A percentile compares a stretch with the other conserved stretches of the same genome.
phyloP scores from a whole-genome alignment of 2,888 invertebrate species.

The Alviniconcha strummeri region DNA sequence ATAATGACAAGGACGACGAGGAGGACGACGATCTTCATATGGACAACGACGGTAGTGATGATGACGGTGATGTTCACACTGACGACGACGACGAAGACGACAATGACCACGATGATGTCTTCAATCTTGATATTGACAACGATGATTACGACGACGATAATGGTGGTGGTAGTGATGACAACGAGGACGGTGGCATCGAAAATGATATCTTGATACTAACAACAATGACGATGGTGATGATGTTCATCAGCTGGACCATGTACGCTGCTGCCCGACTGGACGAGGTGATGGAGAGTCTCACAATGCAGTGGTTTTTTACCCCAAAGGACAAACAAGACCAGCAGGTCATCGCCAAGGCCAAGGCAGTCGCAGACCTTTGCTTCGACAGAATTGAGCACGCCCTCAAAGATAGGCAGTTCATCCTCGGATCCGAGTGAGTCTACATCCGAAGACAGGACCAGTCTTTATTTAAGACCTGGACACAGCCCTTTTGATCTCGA shows the following conservation, averaged over 20 bases:
- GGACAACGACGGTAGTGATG: too few species aligned
- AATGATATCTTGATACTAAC: background rate
- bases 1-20: too few species aligned
- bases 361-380: conserved; percentile 51
- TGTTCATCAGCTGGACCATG: conserved; percentile 50
- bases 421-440: conserved; percentile 59
- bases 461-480: too few species aligned
- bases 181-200: background rate
- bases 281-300: conserved; percentile 51
- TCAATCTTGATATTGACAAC: too few species aligned
- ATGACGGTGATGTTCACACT: too few species aligned
- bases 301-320: conserved; percentile 50
- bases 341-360: conserved; percentile 47
- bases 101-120: background rate
- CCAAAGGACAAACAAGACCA: conserved; percentile 46
- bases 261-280: conserved; percentile 57
- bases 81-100: background rate
- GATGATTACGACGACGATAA: background rate
- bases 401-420: conserved; percentile 45
- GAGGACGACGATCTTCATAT: too few species aligned
- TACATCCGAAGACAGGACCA: too few species aligned
- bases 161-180: background rate
- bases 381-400: conserved; percentile 46
- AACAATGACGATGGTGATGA: background rate
- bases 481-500: too few species aligned